A percentile compares a stretch with the other conserved stretches of the same genome.
phyloP scores from a whole-genome alignment of 2,888 invertebrate species.

The Lepetodrilus schrolli region DNA sequence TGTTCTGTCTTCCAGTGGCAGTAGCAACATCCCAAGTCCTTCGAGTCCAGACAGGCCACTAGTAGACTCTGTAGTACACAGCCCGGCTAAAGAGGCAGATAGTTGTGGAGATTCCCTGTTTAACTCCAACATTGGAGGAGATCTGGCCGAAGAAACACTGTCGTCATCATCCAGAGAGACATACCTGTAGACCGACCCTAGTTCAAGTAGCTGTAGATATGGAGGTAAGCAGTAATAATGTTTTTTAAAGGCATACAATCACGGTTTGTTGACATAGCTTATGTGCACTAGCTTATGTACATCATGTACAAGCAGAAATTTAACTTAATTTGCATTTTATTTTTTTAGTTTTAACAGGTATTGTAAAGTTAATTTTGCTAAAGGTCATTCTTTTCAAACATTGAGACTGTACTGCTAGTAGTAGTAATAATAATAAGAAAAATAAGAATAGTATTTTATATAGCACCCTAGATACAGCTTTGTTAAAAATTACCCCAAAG shows the following conservation, averaged over 20 bases:
- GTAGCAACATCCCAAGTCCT: constrained; percentile 35
- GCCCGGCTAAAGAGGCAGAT: neutral
- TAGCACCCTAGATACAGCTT: no score
- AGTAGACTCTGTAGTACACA: neutral
- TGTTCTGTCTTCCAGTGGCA: constrained; percentile 33
- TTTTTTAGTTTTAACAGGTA: no score
- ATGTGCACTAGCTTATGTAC: neutral
- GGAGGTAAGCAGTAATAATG: neutral
- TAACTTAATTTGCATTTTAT: no score
- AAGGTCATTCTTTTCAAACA: no score
- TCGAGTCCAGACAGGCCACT: constrained; percentile 15
- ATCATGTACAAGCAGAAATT: no score
- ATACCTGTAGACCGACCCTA: neutral
- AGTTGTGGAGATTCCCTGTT: neutral
- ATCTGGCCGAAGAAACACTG: neutral
- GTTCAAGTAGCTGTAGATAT: neutral
- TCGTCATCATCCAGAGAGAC: constrained; percentile 8
- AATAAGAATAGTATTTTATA: no score
- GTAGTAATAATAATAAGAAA: no score
- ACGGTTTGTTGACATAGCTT: no score
- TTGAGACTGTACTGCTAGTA: no score
- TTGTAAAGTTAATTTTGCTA: no score
- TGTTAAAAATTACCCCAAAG: no score
- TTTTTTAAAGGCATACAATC: no score
- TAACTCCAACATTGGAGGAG: neutral